Conservation (phyloP, 2,888 invertebrate genomes). For the Glyphotaelius pellucidus region DNA sequence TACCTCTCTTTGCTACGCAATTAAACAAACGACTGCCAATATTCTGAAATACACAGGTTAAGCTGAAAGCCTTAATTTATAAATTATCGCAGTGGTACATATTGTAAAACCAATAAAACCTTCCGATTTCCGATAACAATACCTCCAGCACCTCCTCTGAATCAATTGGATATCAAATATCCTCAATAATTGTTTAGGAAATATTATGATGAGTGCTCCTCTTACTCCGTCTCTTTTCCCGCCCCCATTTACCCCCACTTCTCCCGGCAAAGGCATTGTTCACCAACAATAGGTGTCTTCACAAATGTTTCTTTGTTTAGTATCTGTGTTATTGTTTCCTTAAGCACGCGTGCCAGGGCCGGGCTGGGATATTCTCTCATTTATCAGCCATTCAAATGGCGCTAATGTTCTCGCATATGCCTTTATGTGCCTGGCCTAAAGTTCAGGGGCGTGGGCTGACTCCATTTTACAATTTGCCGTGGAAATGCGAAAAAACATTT, state of each 20-base stretch:
- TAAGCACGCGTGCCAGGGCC: slow-evolving; percentile 57
- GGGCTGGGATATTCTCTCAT: slow-evolving; percentile 51
- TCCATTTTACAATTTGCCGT: background rate
- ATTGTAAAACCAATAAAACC: background rate
- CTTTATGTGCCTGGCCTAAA: background rate
- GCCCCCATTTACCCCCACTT: background rate
- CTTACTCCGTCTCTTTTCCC: background rate
- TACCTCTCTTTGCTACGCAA: too few relatives aligned
- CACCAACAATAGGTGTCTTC: slow-evolving; percentile 59
- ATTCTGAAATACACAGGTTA: too few relatives aligned
- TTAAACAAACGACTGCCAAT: too few relatives aligned
- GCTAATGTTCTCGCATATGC: slow-evolving; percentile 32
- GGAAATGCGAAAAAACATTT: too few relatives aligned
- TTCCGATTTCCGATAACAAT: background rate
- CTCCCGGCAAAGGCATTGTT: slow-evolving; percentile 36
- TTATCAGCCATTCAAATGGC: slow-evolving; percentile 53
- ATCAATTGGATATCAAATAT: slow-evolving; percentile 20
- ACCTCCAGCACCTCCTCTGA: background rate
- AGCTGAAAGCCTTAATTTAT: too few relatives aligned
- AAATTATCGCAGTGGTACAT: background rate
- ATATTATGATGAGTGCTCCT: slow-evolving; percentile 17
- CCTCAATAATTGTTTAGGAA: slow-evolving; percentile 6
- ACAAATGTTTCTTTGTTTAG: slow-evolving; percentile 61
- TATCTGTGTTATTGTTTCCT: slow-evolving; percentile 60
- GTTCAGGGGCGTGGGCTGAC: background rate